Percentiles rank a stretch among this genome's conserved stretches.
These are phyloP conservation scores for Butorides virescens DNA, from an alignment of 2,113 vertebrate genomes.

Conservation along the genomic window DNA sequence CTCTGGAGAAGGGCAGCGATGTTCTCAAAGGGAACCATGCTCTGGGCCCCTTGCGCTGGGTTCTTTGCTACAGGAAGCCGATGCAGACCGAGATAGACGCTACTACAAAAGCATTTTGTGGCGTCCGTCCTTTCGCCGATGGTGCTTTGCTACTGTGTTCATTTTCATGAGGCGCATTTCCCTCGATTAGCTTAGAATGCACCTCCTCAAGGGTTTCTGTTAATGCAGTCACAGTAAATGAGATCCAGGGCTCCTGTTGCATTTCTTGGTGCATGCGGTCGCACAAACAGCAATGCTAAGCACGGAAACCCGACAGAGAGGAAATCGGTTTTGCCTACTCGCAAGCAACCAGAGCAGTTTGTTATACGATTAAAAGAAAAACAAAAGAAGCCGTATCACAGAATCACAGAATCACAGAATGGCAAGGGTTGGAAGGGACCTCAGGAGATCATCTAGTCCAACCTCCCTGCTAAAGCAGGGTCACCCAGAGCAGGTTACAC, in stretches of 20 bases:
- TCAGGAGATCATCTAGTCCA: no score
- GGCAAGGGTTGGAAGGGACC: no score
- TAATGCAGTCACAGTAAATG: background rate
- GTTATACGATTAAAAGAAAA: background rate
- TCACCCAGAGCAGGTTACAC: no score
- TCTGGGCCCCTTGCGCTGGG: background rate
- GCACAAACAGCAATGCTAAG: background rate
- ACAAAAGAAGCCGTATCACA: background rate
- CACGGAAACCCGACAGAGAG: background rate
- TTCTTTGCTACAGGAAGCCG: background rate
- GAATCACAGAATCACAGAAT: no score
- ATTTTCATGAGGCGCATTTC: background rate
- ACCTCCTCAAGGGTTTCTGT: background rate
- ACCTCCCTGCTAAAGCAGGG: no score
- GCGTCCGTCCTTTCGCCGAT: background rate
- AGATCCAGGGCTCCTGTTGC: background rate
- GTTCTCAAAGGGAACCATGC: background rate
- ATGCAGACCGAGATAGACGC: background rate
- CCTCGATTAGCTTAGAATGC: background rate
- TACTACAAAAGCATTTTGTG: background rate
- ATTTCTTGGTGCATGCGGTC: background rate
- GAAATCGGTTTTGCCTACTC: background rate
- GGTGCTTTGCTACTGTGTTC: background rate
- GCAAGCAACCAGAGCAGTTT: background rate
- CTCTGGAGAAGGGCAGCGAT: background rate